These are phyloP conservation scores for Chaitophorus viminalis DNA, from an alignment of 2,888 invertebrate genomes.

Conservation along the genomic window DNA sequence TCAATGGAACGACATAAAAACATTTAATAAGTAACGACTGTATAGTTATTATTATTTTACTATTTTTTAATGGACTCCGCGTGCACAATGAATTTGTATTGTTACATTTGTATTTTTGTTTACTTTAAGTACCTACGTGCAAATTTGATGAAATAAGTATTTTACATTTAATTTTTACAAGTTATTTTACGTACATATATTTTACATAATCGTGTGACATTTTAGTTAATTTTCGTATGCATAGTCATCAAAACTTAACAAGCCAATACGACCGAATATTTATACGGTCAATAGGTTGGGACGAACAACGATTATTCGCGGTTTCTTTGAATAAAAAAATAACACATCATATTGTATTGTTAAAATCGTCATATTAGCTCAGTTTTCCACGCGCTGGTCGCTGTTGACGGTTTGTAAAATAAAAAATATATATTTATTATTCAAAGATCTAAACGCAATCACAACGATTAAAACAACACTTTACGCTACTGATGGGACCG, in stretches of 20 bases:
- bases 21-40: neutral
- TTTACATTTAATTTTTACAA: too few species aligned
- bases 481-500: slow-evolving; percentile 56
- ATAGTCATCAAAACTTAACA: neutral
- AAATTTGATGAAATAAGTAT: neutral
- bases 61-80: neutral
- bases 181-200: too few species aligned
- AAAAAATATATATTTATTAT: neutral
- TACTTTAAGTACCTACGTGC: neutral
- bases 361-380: slow-evolving; percentile 39
- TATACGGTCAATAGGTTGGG: neutral
- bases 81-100: neutral
- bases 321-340: neutral
- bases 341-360: neutral
- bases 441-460: slow-evolving; percentile 33
- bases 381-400: neutral
- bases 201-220: too few species aligned
- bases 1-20: neutral
- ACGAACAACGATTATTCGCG: neutral
- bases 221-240: too few species aligned
- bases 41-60: neutral
- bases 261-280: too few species aligned
- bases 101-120: neutral
- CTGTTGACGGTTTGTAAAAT: slow-evolving; percentile 27
- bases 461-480: slow-evolving; percentile 35